Conservation (phyloP, 1,140 invertebrate species). For the Heliconius melpomene region DNA sequence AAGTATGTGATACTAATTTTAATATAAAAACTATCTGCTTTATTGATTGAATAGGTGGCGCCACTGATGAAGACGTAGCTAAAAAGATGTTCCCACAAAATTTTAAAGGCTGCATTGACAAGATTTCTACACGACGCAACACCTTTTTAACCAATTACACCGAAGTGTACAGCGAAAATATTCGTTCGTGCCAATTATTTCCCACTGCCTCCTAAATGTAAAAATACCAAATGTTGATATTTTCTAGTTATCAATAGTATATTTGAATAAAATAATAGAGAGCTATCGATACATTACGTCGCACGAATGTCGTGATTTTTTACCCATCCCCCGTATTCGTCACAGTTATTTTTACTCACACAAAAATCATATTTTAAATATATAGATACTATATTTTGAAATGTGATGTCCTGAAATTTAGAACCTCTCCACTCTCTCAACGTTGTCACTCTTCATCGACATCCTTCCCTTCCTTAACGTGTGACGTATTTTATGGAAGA, state of each 20-base stretch:
- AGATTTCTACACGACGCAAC: constrained; percentile 63
- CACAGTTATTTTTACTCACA: no score
- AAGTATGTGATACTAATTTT: no score
- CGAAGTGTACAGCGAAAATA: constrained; percentile 75
- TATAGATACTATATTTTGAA: no score
- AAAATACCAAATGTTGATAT: neutral
- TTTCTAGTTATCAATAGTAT: neutral
- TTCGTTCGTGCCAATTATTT: constrained; percentile 76
- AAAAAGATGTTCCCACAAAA: constrained; percentile 70
- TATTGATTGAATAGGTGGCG: constrained; percentile 56
- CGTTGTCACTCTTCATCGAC: no score
- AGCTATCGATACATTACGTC: neutral
- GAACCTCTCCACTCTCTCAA: no score
- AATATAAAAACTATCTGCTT: neutral
- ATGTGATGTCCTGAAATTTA: no score
- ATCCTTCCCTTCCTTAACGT: no score
- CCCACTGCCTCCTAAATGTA: constrained; percentile 44
- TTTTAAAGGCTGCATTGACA: constrained; percentile 78
- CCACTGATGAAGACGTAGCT: constrained; percentile 44
- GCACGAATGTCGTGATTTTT: no score
- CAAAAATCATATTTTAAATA: no score
- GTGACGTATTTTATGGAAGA: no score
- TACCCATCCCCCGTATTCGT: no score
- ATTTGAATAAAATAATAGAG: neutral
- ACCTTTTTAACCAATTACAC: constrained; percentile 64